A percentile compares a stretch with the other conserved stretches of the same genome.
Evolutionary conservation across 2,797 vertebrate genomes (phyloP).

Genomic region (Chaetophractus vellerosus): DNA sequence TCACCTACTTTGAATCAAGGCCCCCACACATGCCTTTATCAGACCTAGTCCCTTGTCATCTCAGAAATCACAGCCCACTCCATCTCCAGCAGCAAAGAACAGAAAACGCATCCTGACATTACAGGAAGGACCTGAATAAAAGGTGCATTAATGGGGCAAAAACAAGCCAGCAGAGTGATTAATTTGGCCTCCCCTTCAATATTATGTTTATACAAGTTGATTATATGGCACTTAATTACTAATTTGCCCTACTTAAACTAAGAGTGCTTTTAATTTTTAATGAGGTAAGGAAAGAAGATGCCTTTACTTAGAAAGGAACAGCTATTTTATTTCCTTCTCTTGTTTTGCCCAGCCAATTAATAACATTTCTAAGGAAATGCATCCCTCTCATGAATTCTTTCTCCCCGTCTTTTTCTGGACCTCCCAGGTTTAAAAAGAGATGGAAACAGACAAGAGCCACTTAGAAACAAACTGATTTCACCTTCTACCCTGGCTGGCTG

Average conservation of each 20-base stretch:
- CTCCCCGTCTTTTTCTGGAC: constrained; percentile 67
- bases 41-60: not conserved
- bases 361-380: constrained; percentile 88
- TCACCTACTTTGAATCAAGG: not conserved
- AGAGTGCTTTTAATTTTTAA: constrained; percentile 90
- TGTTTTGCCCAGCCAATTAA: constrained; percentile 85
- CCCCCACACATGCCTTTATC: not conserved
- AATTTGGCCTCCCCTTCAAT: constrained; percentile 87
- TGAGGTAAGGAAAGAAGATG: constrained; percentile 87
- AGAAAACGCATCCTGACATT: constrained; percentile 72
- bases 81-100: constrained; percentile 62
- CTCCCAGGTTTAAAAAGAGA: constrained; percentile 86
- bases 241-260: constrained; percentile 89
- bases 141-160: constrained; percentile 86
- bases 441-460: constrained; percentile 67
- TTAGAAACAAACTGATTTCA: constrained; percentile 72
- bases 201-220: constrained; percentile 91
- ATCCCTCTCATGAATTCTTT: constrained; percentile 66
- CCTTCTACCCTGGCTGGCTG: constrained; percentile 74
- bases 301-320: constrained; percentile 86
- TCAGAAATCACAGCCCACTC: constrained; percentile 10
- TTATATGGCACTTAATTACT: constrained; percentile 91
- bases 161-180: constrained; percentile 87
- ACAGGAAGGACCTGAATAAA: constrained; percentile 85
- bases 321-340: constrained; percentile 87